Evolutionary conservation across 2,113 vertebrate genomes (phyloP).

Genomic region (Spilogale gracilis): DNA sequence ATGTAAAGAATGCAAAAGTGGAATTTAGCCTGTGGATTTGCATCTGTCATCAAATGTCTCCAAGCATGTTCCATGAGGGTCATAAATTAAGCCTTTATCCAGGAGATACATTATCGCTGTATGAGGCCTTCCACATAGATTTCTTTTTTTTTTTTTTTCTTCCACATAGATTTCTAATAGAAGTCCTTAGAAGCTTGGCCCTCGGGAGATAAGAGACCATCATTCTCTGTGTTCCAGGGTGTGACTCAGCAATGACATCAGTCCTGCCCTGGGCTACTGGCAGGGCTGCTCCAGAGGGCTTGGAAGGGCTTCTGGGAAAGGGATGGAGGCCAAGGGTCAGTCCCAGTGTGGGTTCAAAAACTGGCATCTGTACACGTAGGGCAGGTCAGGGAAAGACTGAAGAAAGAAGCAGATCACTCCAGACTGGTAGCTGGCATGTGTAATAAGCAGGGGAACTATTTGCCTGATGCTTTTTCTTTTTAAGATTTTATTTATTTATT

Average conservation of each 20-base stretch:
- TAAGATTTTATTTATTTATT: not conserved
- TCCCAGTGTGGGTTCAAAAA: not conserved
- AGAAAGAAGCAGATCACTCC: not conserved
- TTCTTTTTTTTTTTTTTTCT: too few species aligned
- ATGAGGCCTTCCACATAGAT: not conserved
- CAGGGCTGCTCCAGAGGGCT: not conserved
- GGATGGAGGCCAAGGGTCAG: not conserved
- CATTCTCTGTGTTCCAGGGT: not conserved
- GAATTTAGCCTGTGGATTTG: conserved; percentile 65
- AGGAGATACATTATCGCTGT: conserved; percentile 54
- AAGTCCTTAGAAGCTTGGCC: conserved; percentile 58
- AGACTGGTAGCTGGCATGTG: not conserved
- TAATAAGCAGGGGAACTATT: not conserved
- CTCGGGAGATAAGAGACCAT: conserved; percentile 63
- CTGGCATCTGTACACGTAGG: not conserved
- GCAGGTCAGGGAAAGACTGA: not conserved
- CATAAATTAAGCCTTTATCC: conserved; percentile 44
- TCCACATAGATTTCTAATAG: conserved; percentile 42
- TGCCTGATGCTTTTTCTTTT: not conserved
- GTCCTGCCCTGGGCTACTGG: not conserved
- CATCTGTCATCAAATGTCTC: not conserved
- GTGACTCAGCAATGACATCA: not conserved
- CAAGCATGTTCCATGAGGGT: not conserved
- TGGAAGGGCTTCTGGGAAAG: not conserved
- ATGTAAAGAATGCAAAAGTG: conserved; percentile 38